These are phyloP conservation scores for Columba guinea DNA, from an alignment of 2,797 vertebrate genomes.

Conservation along the genomic window DNA sequence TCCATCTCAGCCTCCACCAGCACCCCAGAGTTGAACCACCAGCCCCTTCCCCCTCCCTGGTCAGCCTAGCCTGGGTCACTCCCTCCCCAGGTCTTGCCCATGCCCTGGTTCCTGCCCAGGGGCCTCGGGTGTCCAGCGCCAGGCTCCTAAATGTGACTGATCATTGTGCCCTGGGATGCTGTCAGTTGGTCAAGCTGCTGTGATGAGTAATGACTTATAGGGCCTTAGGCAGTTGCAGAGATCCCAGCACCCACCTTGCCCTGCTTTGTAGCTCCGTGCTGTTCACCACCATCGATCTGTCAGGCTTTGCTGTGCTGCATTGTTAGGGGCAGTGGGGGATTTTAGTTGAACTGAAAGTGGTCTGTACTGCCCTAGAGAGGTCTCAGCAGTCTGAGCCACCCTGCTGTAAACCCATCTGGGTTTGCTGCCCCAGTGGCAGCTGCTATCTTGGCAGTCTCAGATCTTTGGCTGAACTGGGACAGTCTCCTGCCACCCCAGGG, in stretches of 20 bases:
- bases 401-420: not conserved
- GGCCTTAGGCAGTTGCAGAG: constrained; percentile 39
- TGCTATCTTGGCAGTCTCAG: not conserved
- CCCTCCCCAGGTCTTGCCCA: not conserved
- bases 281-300: not conserved
- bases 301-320: not conserved
- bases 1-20: not conserved
- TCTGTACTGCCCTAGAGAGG: not conserved
- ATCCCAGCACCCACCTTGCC: constrained; percentile 34
- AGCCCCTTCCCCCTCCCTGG: not conserved
- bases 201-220: constrained; percentile 37
- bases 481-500: not conserved
- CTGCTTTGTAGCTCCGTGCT: not conserved
- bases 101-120: not conserved
- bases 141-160: constrained; percentile 22
- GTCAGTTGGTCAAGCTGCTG: not conserved
- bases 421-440: not conserved
- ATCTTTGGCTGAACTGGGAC: not conserved
- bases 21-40: not conserved
- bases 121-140: not conserved
- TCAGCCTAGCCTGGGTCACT: not conserved
- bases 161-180: constrained; percentile 22
- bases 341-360: constrained; percentile 1
- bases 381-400: not conserved
- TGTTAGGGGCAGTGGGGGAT: constrained; percentile 44